Base-by-base conservation (phyloP, 2,113 vertebrate species). In the Xiphias gladius region DNA sequence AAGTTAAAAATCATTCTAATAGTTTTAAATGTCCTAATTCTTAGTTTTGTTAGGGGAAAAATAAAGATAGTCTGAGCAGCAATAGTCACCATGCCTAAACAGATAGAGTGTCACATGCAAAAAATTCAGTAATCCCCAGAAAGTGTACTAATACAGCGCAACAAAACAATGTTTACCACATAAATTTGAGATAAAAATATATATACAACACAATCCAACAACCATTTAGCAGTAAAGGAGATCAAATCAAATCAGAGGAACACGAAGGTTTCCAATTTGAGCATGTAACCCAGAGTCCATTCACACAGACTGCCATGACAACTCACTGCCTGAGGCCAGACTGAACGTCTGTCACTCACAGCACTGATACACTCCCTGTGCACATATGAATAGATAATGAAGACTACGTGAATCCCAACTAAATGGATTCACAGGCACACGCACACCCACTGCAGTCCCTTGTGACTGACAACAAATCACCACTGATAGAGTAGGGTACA, bases 351-450 rank as follows among this genome's bases (percentile, higher is more conserved):
- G 86, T 83, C 83, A 80, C 43, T 86, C 75, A 52, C 28, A 61
- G 57, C 55, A 46, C 48, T 32, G 73, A 84, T 55, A 75, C 74
- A 46, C 84, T 84, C 71, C 69, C 78, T 57, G 17, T 76, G 79
- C 82, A 73, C 76, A 68, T 55, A 82, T 88, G 73, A 88, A 79
- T 89, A 63, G 68, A 62, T 61, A 81, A 81, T 87, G 71, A 63
- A 61, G 37, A 69, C 26, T 26, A 26, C 52, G 48, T 30, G 16
- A 78, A 35, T n/a, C 64, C 63, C 37, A 57, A 30, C 39, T 13
- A n/a, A 28, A 13, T 55, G 61, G 41, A 39, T 52, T 63, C 69
- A 73, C 54, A 72, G 28, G 46, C 30, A 67, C 57, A 67, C 57
- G 52, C 28, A 55, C 41, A 16, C 48, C 57, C 55, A 65, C 50